Evolutionary conservation across 2,888 invertebrate genomes (phyloP), one percentile per base, ranked within the genome.

Genomic region (Tetrapedia diversipes): DNA sequence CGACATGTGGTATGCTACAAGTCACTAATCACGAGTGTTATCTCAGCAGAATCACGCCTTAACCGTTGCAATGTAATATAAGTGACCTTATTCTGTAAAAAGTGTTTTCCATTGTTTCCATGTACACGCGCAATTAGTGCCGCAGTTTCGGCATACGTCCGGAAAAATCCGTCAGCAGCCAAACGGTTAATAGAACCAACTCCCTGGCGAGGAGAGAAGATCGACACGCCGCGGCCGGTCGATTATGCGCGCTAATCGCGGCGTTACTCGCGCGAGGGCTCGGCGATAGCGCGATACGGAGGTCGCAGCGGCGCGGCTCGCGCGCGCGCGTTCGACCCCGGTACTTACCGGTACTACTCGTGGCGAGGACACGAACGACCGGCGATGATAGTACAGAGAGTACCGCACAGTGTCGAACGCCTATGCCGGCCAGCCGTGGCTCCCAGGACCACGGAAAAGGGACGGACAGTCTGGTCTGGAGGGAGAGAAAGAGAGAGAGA

Each of bases 341-440:
- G 71, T 74, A 47, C 79, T 79, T 63, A 79, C 79, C 83, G 80
- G 72, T 80, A 78, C 80, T 76, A 60, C 72, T 70, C 74, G 60
- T 34, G 74, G 61, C 79, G 77, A 79, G 74, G 84, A 83, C 79
- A 74, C 65, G 80, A 64, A 64, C 69, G 69, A 29, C 43, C 72
- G 71, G 56, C 77, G 77, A 71, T 64, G 77, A 77, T 77, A 75
- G 78, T 75, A 65, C 79, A 59, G 56, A 68, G 61, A 73, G 75
- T 80, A 80, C 79, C 79, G 71, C 79, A 76, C 75, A 54, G 75
- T 79, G 75, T 79, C 79, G 80, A 80, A 75, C 79, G 79, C 66
- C 66, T 61, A 19, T 34, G 34, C 61, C 47, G 61, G 22, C 39
- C 63, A 34, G 43, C 32, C 64, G 45, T 49, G 57, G 74, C 71